Conservation (phyloP, 1,140 invertebrate genomes). For the Tetragonula clypearis region DNA sequence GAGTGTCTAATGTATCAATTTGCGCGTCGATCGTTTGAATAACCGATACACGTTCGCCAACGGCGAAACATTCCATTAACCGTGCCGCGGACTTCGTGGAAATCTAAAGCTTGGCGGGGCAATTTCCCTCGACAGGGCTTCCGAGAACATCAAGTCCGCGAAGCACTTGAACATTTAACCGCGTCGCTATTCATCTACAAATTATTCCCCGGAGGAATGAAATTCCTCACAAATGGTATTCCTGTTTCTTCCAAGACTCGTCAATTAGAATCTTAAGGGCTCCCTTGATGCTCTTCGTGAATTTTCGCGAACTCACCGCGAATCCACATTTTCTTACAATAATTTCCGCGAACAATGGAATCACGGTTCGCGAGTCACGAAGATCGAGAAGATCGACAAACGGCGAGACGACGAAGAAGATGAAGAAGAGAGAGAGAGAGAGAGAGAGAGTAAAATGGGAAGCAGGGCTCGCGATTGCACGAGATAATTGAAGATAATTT, state of each 20-base stretch:
- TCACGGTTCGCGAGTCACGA: not conserved
- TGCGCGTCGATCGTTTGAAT: constrained; percentile 58
- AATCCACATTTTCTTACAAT: not conserved
- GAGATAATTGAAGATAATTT: constrained; percentile 78
- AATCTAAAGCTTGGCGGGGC: constrained; percentile 1
- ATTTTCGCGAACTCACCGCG: not conserved
- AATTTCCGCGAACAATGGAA: constrained; percentile 3
- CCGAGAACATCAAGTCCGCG: not conserved
- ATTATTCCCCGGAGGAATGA: too few relatives aligned
- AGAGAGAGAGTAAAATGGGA: not conserved
- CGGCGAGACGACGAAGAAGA: not conserved
- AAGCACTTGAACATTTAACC: too few relatives aligned
- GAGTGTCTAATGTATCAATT: constrained; percentile 63
- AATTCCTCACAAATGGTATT: not conserved
- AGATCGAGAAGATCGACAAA: not conserved
- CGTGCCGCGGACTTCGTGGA: constrained; percentile 1
- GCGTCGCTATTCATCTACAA: too few relatives aligned
- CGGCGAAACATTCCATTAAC: constrained; percentile 37
- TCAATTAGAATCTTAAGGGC: too few relatives aligned
- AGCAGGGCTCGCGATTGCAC: constrained; percentile 54
- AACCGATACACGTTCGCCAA: constrained; percentile 48
- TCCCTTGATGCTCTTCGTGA: not conserved
- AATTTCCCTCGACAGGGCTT: constrained; percentile 8
- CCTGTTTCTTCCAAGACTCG: too few relatives aligned
- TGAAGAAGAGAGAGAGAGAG: not conserved